phyloP scores from a whole-genome alignment of 2,888 invertebrate genomes.

The Chrysolina haemoptera region DNA sequence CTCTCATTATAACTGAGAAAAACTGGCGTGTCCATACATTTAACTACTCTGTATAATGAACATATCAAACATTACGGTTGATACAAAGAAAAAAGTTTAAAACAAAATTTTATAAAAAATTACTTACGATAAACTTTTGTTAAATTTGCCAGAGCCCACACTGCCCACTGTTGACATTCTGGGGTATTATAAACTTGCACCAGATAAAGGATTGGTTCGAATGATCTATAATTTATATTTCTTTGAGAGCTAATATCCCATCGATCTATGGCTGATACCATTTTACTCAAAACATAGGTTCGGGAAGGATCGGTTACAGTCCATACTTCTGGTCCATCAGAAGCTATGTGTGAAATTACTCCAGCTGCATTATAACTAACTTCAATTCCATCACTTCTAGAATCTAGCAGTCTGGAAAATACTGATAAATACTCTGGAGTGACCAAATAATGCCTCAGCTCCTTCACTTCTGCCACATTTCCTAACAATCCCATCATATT shows the following conservation, averaged over 20 bases:
- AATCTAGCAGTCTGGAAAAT: conserved; percentile 89
- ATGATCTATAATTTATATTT: conserved; percentile 97
- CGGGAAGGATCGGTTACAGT: conserved; percentile 80
- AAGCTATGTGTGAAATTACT: conserved; percentile 94
- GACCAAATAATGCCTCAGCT: conserved; percentile 87
- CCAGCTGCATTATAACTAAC: conserved; percentile 96
- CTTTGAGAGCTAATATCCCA: conserved; percentile 92
- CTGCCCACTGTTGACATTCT: conserved; percentile 96
- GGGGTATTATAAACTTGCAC: conserved; percentile 88
- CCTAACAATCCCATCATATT: conserved; percentile 99
- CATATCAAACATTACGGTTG: too few relatives aligned
- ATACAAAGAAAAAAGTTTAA: too few relatives aligned
- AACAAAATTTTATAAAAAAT: not conserved
- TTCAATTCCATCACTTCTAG: conserved; percentile 88
- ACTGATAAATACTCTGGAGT: conserved; percentile 86
- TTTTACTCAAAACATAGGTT: conserved; percentile 79
- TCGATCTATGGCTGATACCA: conserved; percentile 86
- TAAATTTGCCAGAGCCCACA: conserved; percentile 97
- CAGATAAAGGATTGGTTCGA: conserved; percentile 92
- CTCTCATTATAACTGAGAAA: too few relatives aligned
- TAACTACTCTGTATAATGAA: too few relatives aligned
- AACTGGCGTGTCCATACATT: too few relatives aligned
- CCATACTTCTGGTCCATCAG: conserved; percentile 91
- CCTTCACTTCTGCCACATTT: conserved; percentile 95
- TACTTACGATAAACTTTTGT: conserved; percentile 92